Evolutionary conservation across 1,140 invertebrate genomes (phyloP).

Genomic region (Spodoptera litura): DNA sequence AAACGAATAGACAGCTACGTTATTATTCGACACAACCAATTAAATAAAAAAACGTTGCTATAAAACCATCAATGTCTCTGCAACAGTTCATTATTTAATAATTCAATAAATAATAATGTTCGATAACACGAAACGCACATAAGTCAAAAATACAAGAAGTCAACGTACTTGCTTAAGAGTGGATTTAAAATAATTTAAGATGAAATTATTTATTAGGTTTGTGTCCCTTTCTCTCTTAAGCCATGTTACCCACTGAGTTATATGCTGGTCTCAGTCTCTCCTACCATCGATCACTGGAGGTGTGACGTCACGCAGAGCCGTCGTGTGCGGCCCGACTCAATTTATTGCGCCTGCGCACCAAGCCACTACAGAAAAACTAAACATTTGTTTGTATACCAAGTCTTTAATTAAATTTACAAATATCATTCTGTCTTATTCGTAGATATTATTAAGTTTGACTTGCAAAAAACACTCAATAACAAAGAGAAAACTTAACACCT

Average conservation of each 20-base stretch:
- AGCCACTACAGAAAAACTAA: conserved; percentile 75
- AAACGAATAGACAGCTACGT: too few species aligned
- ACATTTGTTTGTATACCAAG: conserved; percentile 60
- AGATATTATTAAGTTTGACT: conserved; percentile 1
- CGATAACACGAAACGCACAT: conserved; percentile 69
- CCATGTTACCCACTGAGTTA: conserved; percentile 54
- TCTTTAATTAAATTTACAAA: conserved; percentile 47
- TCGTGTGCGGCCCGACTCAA: conserved; percentile 83
- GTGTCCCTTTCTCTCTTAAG: conserved; percentile 62
- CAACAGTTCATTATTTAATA: conserved; percentile 62
- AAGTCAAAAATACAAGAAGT: conserved; percentile 82
- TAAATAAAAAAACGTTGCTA: conserved; percentile 28
- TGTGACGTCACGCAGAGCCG: conserved; percentile 85
- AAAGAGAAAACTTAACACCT: conserved; percentile 2
- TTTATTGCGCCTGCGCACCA: conserved; percentile 84
- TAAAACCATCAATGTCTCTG: conserved; percentile 55
- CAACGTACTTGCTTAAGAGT: conserved; percentile 82
- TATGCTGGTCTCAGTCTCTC: conserved; percentile 71
- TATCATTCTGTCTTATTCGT: conserved; percentile 21
- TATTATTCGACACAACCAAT: too few species aligned
- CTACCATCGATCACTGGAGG: conserved; percentile 82
- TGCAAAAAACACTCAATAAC: background rate
- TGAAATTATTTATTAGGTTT: conserved; percentile 79
- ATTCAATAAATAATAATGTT: conserved; percentile 59
- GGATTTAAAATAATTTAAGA: conserved; percentile 84